Percentiles rank a stretch among this genome's conserved stretches.
Conservation (phyloP, 2,113 vertebrate genomes). For the Campylomormyrus tamandua region DNA sequence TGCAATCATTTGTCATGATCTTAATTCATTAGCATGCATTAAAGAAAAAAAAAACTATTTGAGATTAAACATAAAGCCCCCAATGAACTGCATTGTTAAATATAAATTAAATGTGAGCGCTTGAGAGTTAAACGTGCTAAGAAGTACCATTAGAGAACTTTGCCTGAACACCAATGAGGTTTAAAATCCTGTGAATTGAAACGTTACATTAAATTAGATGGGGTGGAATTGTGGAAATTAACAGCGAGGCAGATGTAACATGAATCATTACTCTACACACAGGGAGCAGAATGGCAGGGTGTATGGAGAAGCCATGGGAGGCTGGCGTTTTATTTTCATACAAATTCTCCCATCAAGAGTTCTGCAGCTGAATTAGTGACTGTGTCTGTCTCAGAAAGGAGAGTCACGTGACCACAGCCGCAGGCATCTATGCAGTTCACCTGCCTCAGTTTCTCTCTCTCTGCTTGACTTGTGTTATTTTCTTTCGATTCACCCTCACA, state of each 20-base stretch:
- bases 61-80: conserved; percentile 4
- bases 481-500: neutral
- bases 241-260: neutral
- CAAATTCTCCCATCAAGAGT: neutral
- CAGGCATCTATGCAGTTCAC: neutral
- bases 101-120: conserved; percentile 8
- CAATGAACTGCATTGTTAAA: conserved; percentile 4
- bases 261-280: neutral
- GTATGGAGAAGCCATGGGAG: neutral
- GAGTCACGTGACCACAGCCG: neutral
- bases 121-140: neutral
- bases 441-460: neutral
- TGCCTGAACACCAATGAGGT: conserved; percentile 5
- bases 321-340: neutral
- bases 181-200: conserved; percentile 7
- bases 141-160: neutral
- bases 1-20: neutral
- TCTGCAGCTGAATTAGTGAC: neutral
- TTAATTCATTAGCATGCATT: conserved; percentile 4
- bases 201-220: conserved; percentile 5
- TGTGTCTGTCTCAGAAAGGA: neutral
- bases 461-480: neutral
- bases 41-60: conserved; percentile 7
- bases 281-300: neutral
- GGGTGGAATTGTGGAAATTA: conserved; percentile 1